A percentile compares a stretch with the other conserved stretches of the same genome.
Evolutionary conservation across 2,797 vertebrate genomes (phyloP).

Genomic region (Falco columbarius): DNA sequence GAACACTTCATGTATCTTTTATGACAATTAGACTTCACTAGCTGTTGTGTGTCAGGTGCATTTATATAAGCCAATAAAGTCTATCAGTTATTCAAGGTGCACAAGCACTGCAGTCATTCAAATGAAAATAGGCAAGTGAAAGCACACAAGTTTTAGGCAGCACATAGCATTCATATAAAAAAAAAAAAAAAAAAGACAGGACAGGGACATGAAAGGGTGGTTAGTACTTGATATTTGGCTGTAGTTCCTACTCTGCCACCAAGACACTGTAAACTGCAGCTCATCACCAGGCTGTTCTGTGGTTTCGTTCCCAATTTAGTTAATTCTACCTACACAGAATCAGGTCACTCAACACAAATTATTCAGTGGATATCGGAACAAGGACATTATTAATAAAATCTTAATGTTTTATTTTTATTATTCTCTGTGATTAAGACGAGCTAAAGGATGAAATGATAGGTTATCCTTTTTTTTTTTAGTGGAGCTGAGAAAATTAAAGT

Average conservation of each 20-base stretch:
- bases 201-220: not conserved
- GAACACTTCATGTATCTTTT: slow-evolving; percentile 6
- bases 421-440: not conserved
- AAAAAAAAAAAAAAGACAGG: not conserved
- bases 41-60: not conserved
- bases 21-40: slow-evolving; percentile 38
- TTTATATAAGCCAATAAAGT: slow-evolving; percentile 4
- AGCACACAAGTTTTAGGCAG: not conserved
- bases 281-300: not conserved
- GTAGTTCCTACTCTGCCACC: not conserved
- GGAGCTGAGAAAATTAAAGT: too few relatives aligned
- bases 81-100: not conserved
- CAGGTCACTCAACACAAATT: not conserved
- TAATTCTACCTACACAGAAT: not conserved
- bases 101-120: not conserved
- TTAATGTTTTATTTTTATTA: not conserved
- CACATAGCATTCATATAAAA: fast-evolving
- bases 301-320: not conserved
- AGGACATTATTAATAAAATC: not conserved
- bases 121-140: not conserved
- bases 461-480: too few relatives aligned
- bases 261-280: not conserved
- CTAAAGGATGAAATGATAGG: not conserved
- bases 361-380: not conserved
- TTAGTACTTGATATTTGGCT: not conserved